Conservation (phyloP, 2,113 vertebrate genomes). For the Poeciliopsis prolifica region DNA sequence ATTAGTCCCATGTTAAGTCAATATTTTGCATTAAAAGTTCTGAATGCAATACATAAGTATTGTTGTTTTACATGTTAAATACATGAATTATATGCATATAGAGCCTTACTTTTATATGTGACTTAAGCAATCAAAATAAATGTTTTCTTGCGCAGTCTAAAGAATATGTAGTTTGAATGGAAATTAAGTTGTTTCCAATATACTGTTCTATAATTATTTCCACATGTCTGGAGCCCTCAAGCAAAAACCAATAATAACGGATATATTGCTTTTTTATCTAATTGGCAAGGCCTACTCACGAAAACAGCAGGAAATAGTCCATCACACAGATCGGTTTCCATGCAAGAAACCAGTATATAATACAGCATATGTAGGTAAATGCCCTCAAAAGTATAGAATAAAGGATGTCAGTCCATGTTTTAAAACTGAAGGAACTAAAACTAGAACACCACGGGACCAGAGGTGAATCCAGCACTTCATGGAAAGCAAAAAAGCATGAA, state of each 20-base stretch:
- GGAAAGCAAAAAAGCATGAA: constrained; percentile 14
- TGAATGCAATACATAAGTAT: background rate
- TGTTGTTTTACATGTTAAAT: background rate
- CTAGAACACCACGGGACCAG: constrained; percentile 3
- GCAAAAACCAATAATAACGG: background rate
- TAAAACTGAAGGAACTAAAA: constrained; percentile 46
- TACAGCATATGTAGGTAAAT: constrained; percentile 36
- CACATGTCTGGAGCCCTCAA: background rate
- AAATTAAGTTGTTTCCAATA: background rate
- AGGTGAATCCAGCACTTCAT: constrained; percentile 11
- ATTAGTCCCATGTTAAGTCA: background rate
- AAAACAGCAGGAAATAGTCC: constrained; percentile 14
- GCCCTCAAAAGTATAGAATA: constrained; percentile 54
- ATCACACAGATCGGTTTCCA: constrained; percentile 16
- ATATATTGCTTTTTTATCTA: background rate
- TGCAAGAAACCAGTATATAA: constrained; percentile 15
- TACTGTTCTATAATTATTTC: background rate
- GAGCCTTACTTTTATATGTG: background rate
- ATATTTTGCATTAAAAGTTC: background rate
- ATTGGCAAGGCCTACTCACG: background rate
- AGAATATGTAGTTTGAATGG: background rate
- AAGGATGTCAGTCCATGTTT: constrained; percentile 45
- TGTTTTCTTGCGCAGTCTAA: too few species aligned
- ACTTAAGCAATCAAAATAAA: background rate
- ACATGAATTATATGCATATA: background rate